Percentiles rank a stretch among this genome's conserved stretches.
phyloP scores from a whole-genome alignment of 2,888 invertebrate genomes.

The Tetranychus piercei region DNA sequence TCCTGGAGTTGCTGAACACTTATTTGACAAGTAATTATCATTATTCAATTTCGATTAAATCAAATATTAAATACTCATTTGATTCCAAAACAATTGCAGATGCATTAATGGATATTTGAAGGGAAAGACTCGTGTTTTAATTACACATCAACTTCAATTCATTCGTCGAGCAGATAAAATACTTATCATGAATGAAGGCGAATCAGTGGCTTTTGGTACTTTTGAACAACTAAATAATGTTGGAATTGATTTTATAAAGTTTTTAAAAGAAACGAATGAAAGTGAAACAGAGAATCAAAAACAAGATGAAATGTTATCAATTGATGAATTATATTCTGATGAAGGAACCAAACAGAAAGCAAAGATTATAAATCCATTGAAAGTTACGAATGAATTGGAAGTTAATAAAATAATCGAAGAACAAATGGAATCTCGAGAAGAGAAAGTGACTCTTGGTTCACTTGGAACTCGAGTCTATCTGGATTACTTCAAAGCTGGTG shows the following conservation, averaged over 20 bases:
- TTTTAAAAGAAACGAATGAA: background rate
- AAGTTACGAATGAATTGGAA: background rate
- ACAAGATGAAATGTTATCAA: background rate
- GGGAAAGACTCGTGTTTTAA: background rate
- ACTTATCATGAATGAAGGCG: conserved; percentile 44
- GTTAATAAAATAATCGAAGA: background rate
- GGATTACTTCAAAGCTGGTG: conserved; percentile 42
- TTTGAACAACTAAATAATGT: background rate
- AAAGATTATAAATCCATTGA: background rate
- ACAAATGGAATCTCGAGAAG: conserved; percentile 16
- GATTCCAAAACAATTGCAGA: too few species aligned
- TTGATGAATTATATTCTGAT: background rate
- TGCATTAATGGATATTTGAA: conserved; percentile 8
- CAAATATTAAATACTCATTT: too few species aligned
- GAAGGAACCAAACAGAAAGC: background rate
- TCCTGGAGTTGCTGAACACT: conserved; percentile 8
- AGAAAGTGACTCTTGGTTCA: conserved; percentile 26
- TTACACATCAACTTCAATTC: conserved; percentile 13
- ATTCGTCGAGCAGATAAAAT: background rate
- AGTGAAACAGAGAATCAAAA: background rate
- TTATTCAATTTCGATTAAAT: background rate
- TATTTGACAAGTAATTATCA: background rate
- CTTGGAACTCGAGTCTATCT: conserved; percentile 29
- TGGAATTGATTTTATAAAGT: background rate
- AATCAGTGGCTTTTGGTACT: conserved; percentile 57